Percentiles rank a stretch among this genome's conserved stretches.
phyloP scores from a whole-genome alignment of 2,113 vertebrate species.

The Callionymus lyra region DNA sequence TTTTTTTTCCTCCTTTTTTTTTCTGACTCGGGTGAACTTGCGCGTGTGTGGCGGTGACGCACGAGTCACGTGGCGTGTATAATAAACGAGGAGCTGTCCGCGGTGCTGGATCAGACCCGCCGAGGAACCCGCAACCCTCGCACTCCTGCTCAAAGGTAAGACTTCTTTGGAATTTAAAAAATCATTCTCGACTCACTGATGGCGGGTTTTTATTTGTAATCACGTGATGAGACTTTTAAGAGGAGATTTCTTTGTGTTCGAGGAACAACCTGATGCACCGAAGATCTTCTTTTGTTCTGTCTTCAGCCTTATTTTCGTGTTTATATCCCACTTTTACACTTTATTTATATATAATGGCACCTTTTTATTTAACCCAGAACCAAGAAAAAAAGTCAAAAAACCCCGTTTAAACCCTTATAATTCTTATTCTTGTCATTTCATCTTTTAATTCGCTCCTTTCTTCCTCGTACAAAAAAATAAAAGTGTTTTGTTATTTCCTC shows the following conservation, averaged over 20 bases:
- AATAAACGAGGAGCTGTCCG: slow-evolving; percentile 75
- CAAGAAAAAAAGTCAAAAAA: too few relatives aligned
- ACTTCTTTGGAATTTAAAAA: too few relatives aligned
- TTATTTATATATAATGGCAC: too few relatives aligned
- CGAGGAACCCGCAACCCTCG: background rate
- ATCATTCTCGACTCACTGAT: too few relatives aligned
- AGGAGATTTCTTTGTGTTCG: background rate
- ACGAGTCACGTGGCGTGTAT: slow-evolving; percentile 57
- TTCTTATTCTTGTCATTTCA: too few relatives aligned
- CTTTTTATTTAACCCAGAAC: too few relatives aligned
- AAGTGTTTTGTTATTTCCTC: too few relatives aligned
- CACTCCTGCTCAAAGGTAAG: slow-evolving; percentile 61
- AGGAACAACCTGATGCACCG: slow-evolving; percentile 1
- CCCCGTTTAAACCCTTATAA: too few relatives aligned
- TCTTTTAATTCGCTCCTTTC: too few relatives aligned
- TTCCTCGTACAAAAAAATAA: too few relatives aligned
- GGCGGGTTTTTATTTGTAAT: background rate
- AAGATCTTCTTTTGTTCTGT: background rate
- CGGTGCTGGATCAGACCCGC: slow-evolving; percentile 38
- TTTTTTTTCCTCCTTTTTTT: slow-evolving; percentile 2
- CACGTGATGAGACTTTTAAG: background rate
- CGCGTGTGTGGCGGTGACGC: slow-evolving; percentile 49
- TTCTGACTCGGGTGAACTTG: slow-evolving; percentile 16
- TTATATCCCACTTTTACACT: background rate
- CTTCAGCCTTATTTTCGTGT: background rate